A percentile compares a stretch with the other conserved stretches of the same genome.
Conservation (phyloP, 2,797 vertebrate species). For the Kryptolebias ocellatus region DNA sequence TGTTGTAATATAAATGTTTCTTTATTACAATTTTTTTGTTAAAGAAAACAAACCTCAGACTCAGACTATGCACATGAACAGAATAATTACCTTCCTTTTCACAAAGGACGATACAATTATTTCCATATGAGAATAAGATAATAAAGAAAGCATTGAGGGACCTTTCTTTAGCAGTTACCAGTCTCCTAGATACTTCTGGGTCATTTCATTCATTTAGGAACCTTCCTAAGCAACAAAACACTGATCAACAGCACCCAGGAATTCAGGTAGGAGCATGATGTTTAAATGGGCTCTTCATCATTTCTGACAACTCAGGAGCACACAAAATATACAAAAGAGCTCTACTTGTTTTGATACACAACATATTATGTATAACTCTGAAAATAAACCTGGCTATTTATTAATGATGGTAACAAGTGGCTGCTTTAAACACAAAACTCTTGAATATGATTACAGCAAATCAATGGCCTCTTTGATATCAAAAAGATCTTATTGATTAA, state of each 20-base stretch:
- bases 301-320: background rate
- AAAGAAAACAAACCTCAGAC: background rate
- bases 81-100: background rate
- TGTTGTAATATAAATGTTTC: no score
- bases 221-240: background rate
- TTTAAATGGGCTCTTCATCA: background rate
- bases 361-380: background rate
- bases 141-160: background rate
- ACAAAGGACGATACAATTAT: background rate
- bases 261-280: background rate
- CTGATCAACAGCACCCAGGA: background rate
- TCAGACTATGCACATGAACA: background rate
- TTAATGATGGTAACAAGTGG: constrained; percentile 5
- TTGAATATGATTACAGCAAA: background rate
- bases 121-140: background rate
- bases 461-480: background rate
- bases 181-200: background rate
- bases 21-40: background rate
- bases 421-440: background rate
- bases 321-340: background rate
- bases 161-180: background rate
- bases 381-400: constrained; percentile 1
- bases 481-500: background rate
- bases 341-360: background rate
- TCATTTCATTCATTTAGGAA: background rate